Base-by-base conservation (phyloP, 2,797 vertebrate species). In the Mustela erminea region DNA sequence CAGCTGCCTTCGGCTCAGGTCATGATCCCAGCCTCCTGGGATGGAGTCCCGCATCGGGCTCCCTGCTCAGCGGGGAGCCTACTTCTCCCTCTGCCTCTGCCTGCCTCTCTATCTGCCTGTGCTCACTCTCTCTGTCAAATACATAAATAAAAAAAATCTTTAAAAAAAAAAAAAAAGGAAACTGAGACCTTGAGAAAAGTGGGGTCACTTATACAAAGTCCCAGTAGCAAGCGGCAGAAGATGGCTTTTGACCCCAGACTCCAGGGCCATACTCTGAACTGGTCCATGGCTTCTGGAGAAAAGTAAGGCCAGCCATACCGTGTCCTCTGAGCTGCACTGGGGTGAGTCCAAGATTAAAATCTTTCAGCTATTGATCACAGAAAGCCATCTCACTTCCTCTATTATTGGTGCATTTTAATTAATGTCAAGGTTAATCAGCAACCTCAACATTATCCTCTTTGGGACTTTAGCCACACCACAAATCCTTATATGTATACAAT, bases 371-470 rank as follows among this genome's bases (percentile, higher is more conserved):
- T 66, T 56, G 88, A 95, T 86, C 86, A 68, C 58, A 86, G 49
- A 93, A 90, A 74, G 21, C 25, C 70, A 8, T 29, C 81, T 84
- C 20, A n/a, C 35, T 91, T 86, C 82, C 93, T 91, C 85, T 75
- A 2, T 88, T 74, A 82, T 7, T 72, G 94, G 66, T 52, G 25
- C 35, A 81, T 97, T 97, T 95, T 92, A 82, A 80, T 92, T 86
- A 89, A 21, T 87, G 88, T 80, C 88, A 35, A 62, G 86, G 96
- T 87, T 89, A 80, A 96, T 96, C 84, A 82, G 74, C 60, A 97
- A 60, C 41, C 78, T 95, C 54, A 74, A 27, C n/a, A 70, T 52
- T 75, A 87, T 52, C 58, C 46, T 90, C 58, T 35, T 85, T 54
- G 82, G 87, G 54, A 93, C 60, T 64, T 74, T 1, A 81, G 35